phyloP scores from a whole-genome alignment of 2,888 invertebrate species.

The Netelia melanura region DNA sequence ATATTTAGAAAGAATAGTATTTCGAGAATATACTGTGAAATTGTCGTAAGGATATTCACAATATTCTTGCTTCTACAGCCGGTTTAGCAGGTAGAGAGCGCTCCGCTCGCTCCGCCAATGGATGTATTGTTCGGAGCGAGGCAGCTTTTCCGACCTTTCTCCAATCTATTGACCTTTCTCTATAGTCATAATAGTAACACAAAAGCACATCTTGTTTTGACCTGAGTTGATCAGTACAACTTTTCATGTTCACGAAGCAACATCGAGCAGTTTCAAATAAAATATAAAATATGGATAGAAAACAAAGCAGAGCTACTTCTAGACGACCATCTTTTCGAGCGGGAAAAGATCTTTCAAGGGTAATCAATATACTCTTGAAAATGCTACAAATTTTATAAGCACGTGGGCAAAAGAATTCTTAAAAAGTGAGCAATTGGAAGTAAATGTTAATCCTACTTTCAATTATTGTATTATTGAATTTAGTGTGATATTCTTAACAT shows the following conservation, averaged over 20 bases:
- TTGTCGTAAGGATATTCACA: neutral
- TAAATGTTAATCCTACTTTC: no score
- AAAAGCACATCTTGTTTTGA: slow-evolving; percentile 32
- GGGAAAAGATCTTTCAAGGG: slow-evolving; percentile 42
- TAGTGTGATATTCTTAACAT: slow-evolving; percentile 25
- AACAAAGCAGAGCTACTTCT: slow-evolving; percentile 32
- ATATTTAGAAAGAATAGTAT: neutral
- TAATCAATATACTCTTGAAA: slow-evolving; percentile 42
- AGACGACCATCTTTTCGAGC: slow-evolving; percentile 35
- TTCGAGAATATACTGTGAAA: neutral
- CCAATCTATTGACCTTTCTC: slow-evolving; percentile 19
- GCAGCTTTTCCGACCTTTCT: slow-evolving; percentile 41
- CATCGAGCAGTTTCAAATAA: slow-evolving; percentile 49
- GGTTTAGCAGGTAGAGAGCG: no score
- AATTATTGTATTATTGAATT: no score
- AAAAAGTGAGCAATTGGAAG: slow-evolving; percentile 40
- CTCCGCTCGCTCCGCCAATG: no score
- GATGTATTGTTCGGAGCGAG: slow-evolving; percentile 51
- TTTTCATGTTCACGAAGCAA: slow-evolving; percentile 40
- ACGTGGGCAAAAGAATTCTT: slow-evolving; percentile 47
- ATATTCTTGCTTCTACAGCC: neutral
- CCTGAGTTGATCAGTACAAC: slow-evolving; percentile 45
- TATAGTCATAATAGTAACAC: slow-evolving; percentile 29
- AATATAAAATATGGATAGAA: slow-evolving; percentile 51
- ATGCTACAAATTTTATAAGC: slow-evolving; percentile 38